phyloP scores from a whole-genome alignment of 2,888 invertebrate species.

The Helleia helle region DNA sequence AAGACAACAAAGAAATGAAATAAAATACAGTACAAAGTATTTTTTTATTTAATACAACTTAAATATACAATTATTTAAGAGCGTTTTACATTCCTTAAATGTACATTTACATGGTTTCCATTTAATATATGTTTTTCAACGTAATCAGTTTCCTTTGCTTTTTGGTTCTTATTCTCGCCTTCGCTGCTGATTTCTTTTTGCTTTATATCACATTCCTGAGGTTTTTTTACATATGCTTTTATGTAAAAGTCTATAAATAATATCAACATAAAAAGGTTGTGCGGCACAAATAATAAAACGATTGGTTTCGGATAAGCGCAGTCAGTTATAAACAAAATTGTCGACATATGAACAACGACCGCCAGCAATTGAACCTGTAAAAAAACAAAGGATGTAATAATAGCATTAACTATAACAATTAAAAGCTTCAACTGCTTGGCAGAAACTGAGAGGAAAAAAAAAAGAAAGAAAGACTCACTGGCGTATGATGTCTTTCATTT shows the following conservation, averaged over 20 bases:
- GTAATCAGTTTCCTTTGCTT: not conserved
- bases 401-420: no score
- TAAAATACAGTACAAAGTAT: not conserved
- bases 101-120: not conserved
- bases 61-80: not conserved
- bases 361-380: slow-evolving; percentile 78
- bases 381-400: not conserved
- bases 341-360: slow-evolving; percentile 68
- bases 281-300: slow-evolving; percentile 72
- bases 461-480: no score
- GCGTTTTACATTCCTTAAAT: not conserved
- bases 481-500: no score
- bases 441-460: no score
- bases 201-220: slow-evolving; percentile 16
- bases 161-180: slow-evolving; percentile 10
- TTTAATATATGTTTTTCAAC: not conserved
- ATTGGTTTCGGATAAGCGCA: slow-evolving; percentile 76
- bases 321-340: slow-evolving; percentile 55
- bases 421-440: no score
- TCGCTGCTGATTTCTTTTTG: not conserved
- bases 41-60: not conserved
- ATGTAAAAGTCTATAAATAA: slow-evolving; percentile 80
- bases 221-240: slow-evolving; percentile 70
- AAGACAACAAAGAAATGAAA: not conserved
- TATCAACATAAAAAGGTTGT: slow-evolving; percentile 78